Percentiles rank a stretch among this genome's conserved stretches.
Evolutionary conservation across 2,888 invertebrate genomes (phyloP).

Genomic region (Eupithecia exiguata): DNA sequence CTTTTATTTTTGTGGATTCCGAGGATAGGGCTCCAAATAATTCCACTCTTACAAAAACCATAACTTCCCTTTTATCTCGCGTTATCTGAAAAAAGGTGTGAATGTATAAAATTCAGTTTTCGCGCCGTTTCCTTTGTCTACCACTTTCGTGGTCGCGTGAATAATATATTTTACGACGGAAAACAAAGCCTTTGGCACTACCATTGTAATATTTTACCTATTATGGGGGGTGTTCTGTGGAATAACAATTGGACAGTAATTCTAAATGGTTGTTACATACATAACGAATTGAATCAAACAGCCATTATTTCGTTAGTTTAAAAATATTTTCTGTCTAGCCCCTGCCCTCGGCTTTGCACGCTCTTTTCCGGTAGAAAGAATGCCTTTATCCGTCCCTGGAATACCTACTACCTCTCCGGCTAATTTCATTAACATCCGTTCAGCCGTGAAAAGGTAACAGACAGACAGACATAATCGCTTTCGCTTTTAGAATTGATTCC

Average conservation of each 20-base stretch:
- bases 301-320: not conserved
- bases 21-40: not conserved
- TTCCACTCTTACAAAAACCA: constrained; percentile 3
- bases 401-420: not conserved
- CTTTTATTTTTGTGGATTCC: not conserved
- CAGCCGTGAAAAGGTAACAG: no score
- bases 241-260: not conserved
- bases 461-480: no score
- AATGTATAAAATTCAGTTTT: constrained; percentile 32
- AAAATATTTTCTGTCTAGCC: not conserved
- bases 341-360: not conserved
- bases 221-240: not conserved
- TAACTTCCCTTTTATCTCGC: constrained; percentile 8
- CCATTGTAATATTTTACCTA: not conserved
- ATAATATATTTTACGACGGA: constrained; percentile 31
- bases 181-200: constrained; percentile 31
- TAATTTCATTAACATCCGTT: no score
- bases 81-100: constrained; percentile 20
- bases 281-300: not conserved
- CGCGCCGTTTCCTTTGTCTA: constrained; percentile 30
- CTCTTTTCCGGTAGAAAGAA: not conserved
- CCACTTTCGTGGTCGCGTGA: constrained; percentile 29
- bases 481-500: no score
- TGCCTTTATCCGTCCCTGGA: not conserved
- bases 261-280: not conserved